These are phyloP conservation scores for Drosophila limbata DNA, from an alignment of 2,888 invertebrate genomes.

Conservation along the genomic window DNA sequence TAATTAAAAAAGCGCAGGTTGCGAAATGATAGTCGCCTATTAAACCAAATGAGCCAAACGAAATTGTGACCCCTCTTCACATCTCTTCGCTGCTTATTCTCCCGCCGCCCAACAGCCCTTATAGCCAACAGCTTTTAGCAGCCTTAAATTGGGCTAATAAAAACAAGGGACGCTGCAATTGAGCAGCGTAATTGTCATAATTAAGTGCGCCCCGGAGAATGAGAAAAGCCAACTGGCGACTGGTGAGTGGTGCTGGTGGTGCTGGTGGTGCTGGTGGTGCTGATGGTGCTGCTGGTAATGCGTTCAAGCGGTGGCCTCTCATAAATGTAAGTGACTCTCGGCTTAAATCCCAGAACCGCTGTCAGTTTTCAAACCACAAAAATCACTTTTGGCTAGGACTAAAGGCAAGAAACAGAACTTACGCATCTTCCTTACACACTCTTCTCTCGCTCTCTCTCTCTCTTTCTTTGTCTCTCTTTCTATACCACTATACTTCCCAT, in stretches of 20 bases:
- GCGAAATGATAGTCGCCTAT: constrained; percentile 48
- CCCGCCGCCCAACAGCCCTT: not conserved
- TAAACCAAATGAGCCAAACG: constrained; percentile 56
- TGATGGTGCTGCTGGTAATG: not conserved
- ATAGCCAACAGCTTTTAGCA: not conserved
- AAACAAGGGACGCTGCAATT: constrained; percentile 39
- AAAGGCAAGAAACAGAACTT: not conserved
- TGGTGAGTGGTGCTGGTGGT: not conserved
- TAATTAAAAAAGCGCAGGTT: constrained; percentile 67
- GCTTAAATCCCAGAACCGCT: not conserved
- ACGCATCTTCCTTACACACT: too few species aligned
- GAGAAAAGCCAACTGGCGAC: constrained; percentile 16
- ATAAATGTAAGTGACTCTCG: constrained; percentile 33
- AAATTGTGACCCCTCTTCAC: constrained; percentile 15
- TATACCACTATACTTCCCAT: not conserved
- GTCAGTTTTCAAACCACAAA: not conserved
- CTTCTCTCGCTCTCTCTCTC: not conserved
- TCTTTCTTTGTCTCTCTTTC: not conserved
- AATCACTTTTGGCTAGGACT: not conserved
- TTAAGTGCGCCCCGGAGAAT: constrained; percentile 39
- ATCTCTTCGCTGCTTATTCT: not conserved
- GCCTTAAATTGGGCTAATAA: constrained; percentile 35
- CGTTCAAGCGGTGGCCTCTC: constrained; percentile 35
- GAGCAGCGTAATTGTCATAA: constrained; percentile 63
- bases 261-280: not conserved